Base-by-base conservation (phyloP, 2,797 vertebrate genomes). In the Neomorphus geoffroyi region DNA sequence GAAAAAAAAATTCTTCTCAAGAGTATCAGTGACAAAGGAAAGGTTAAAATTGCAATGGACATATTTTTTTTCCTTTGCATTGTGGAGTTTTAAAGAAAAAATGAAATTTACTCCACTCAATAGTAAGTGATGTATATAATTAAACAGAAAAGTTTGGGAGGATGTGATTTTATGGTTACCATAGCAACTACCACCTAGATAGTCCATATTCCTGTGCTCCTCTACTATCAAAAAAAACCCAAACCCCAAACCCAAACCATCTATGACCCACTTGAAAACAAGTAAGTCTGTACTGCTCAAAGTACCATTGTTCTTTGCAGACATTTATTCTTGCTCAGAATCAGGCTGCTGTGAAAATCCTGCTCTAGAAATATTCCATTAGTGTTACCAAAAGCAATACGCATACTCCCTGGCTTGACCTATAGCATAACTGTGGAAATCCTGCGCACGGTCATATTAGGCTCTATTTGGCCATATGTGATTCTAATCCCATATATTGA, bases 121-220 rank as follows among this genome's bases (percentile, higher is more conserved):
- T 81, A 91, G 60, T 91, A 79, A 89, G 72, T 70, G 86, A 94
- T 75, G 62, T 97, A 90, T 89, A 93, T 69, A 94, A 95, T 91
- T 92, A 94, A 91, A 93, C 56, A 79, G 70, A 94, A 96, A 82
- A 73, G 32, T 97, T 94, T 84, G 56, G 56, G 80, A 91, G 48
- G 45, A 88, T 62, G 28, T 60, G 73, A 86, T 92, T 92, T 92
- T 73, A 81, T 93, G 62, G 88, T 94, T 96, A 81, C 93, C 54
- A 0, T 90, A 93, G 90, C 77, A 96, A 95, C 93, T 79, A 79
- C 6, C 32, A 88, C 73, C 66, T 93, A 86, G 32, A 70, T 80
- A 54, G 92, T 81, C 93, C 77, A 73, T 95, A 81, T 79, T 81
- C 43, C 41, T 58, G 9, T 66, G 33, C 21, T 77, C 16, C 84